Evolutionary conservation across 2,888 invertebrate species (phyloP).

Genomic region (Apamea anceps): DNA sequence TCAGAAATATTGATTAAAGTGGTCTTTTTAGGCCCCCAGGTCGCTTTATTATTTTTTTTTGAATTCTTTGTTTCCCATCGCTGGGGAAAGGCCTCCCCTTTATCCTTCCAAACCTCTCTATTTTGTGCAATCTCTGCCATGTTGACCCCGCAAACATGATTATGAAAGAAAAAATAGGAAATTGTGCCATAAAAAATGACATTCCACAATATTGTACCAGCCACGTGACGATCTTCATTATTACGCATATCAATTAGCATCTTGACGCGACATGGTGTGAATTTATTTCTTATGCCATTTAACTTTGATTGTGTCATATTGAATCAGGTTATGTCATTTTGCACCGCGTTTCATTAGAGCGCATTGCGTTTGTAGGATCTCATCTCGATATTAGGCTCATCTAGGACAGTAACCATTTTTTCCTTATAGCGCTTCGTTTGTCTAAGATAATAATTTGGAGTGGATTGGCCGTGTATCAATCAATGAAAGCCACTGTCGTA

Average conservation of each 20-base stretch:
- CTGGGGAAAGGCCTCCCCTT: neutral
- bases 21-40: too few species aligned
- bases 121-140: neutral
- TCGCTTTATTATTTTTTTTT: neutral
- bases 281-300: slow-evolving; percentile 5
- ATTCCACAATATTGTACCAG: neutral
- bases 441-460: neutral
- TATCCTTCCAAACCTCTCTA: neutral
- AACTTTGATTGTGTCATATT: slow-evolving; percentile 28
- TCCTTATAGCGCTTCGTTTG: neutral
- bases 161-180: neutral
- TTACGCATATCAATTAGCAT: slow-evolving; percentile 22
- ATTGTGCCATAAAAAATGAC: neutral
- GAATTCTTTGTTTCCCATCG: neutral
- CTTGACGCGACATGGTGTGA: slow-evolving; percentile 4
- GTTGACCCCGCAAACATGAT: neutral
- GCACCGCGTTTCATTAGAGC: neutral
- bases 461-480: too few species aligned
- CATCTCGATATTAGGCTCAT: neutral
- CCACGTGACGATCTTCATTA: slow-evolving; percentile 16
- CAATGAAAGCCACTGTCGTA: too few species aligned
- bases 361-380: neutral
- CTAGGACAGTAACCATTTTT: neutral
- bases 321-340: slow-evolving; percentile 22
- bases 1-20: too few species aligned